A percentile compares a stretch with the other conserved stretches of the same genome.
phyloP scores from a whole-genome alignment of 2,888 invertebrate species.

The Drosophila niveifrons region DNA sequence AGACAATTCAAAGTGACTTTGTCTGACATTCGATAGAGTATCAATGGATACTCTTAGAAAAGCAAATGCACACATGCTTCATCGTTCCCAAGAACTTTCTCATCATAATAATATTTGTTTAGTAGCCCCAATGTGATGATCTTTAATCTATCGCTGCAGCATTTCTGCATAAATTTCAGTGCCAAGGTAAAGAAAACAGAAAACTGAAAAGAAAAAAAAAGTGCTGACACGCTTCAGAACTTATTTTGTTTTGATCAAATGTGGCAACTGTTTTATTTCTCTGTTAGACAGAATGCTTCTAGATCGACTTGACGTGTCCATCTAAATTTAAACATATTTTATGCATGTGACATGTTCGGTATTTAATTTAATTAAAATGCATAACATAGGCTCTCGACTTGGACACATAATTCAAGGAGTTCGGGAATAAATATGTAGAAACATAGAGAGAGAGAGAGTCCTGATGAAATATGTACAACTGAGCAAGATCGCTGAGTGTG shows the following conservation, averaged over 20 bases:
- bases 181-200: conserved; percentile 36
- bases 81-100: not conserved
- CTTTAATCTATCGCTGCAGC: conserved; percentile 14
- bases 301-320: conserved; percentile 63
- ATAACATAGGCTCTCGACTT: conserved; percentile 27
- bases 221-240: conserved; percentile 35
- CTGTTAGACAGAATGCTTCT: conserved; percentile 64
- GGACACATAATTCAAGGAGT: conserved; percentile 49
- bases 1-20: not conserved
- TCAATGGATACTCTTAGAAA: not conserved
- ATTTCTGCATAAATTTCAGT: conserved; percentile 36
- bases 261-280: conserved; percentile 59
- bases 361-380: conserved; percentile 68
- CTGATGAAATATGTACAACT: conserved; percentile 24
- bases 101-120: not conserved
- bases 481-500: conserved; percentile 8
- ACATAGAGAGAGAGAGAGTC: conserved; percentile 20
- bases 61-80: not conserved
- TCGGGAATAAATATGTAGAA: conserved; percentile 13
- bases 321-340: conserved; percentile 66
- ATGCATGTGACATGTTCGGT: conserved; percentile 53
- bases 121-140: conserved; percentile 3
- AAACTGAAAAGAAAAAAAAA: conserved; percentile 11
- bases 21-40: not conserved
- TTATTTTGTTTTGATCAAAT: conserved; percentile 59